These are phyloP conservation scores for Gymnobelideus leadbeateri DNA, from an alignment of 2,113 vertebrate species.

Conservation along the genomic window DNA sequence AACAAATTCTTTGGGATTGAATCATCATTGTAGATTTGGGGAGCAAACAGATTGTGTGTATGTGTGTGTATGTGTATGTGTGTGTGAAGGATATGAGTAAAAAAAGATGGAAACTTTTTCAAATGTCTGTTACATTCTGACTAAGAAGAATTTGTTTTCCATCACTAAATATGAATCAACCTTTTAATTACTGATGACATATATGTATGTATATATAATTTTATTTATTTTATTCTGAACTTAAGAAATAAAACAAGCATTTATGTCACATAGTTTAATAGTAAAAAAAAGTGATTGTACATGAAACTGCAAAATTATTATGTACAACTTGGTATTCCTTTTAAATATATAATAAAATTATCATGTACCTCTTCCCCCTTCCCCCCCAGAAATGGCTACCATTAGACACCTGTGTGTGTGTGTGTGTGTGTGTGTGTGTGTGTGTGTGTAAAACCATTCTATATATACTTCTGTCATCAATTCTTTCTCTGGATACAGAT, in stretches of 20 bases:
- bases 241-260: too few species aligned
- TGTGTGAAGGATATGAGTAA: background rate
- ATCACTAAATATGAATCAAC: background rate
- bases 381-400: too few species aligned
- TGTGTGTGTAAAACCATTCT: background rate
- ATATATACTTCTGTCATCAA: background rate
- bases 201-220: too few species aligned
- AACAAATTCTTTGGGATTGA: slow-evolving; percentile 32
- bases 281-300: too few species aligned
- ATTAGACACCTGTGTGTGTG: too few species aligned
- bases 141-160: slow-evolving; percentile 22
- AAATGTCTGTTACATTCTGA: slow-evolving; percentile 37
- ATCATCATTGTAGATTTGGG: background rate
- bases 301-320: too few species aligned
- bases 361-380: too few species aligned
- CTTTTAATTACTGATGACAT: slow-evolving; percentile 6
- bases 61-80: background rate
- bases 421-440: too few species aligned
- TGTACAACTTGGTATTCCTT: too few species aligned
- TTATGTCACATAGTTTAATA: too few species aligned
- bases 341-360: too few species aligned
- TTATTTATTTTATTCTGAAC: too few species aligned
- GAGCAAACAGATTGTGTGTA: background rate
- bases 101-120: background rate
- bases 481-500: background rate